Evolutionary conservation across 2,888 invertebrate species (phyloP), one percentile per base, ranked within the genome.

Genomic region (Drosophila affinis): DNA sequence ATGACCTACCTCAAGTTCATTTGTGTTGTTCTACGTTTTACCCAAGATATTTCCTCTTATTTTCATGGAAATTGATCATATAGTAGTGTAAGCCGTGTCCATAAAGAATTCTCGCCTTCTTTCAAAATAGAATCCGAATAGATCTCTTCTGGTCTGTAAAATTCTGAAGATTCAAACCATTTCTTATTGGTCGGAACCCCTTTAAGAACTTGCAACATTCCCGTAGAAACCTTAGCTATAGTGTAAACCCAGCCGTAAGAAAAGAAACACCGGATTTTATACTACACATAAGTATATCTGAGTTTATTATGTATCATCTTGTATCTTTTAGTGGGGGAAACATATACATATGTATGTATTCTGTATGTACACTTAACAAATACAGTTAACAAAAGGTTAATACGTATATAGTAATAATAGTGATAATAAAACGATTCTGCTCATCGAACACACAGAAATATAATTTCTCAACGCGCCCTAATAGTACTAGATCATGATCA

Each of bases 321-420:
- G 47, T 54, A 67, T 45, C 32, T 51, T 71, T 63, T 72, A 61
- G 61, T 72, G 44, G 61, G 39, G 61, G 72, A 68, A 72, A 72
- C 72, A 72, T 72, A 72, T 71, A 72, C 65, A 67, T 67, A 71
- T 67, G 34, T 67, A 87, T 39, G 39, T 39, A 39, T 39, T 14
- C 39, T 73, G 75, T 79, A 83, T 83, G 47, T 89, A 89, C 82
- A 87, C 89, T 87, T 88, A 82, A 78, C 64, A 84, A 62, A 81
- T 78, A 70, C 56, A 76, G 59, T 45, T 78, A 72, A 78, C 75
- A 75, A 68, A 75, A 72, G 53, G 68, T 75, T 80, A 62, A 71
- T 77, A 71, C 71, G 58, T 70, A 60, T 73, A 49, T 60, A 68
- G 39, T 75, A 69, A 68, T 73, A 68, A 63, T 79, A 60, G 49